Evolutionary conservation across 2,113 vertebrate species (phyloP), one percentile per base, ranked within the genome.

Genomic region (Heterocephalus glaber): DNA sequence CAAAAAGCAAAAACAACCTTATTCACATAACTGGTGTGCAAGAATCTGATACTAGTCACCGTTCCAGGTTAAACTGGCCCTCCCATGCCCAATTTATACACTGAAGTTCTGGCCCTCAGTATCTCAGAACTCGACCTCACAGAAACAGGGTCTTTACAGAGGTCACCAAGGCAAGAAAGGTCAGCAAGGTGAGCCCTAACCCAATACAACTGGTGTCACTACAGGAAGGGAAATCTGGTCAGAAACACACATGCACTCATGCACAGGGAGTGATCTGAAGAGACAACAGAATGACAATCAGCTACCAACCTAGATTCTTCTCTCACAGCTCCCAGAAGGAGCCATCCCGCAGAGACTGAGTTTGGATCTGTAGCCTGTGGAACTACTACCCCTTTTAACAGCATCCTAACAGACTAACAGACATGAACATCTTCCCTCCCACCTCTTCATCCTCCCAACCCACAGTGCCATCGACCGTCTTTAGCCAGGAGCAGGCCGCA

Each of bases 31-130:
- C 65, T 56, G 66, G 24, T 49, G 49, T 88, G 7, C n/a, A 85
- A 66, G 54, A 91, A 93, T 91, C 35, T 88, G 52, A 86, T 79
- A 76, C 82, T 41, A 49, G 26, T 86, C 41, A 89, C 47, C 80
- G 38, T 95, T 44, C 35, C 3, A 5, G 44, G 44, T 0, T 77
- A 54, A 79, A 83, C 16, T 65, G 20, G 9, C 11, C 28, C 72
- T 38, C 35, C 35, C 61, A 22, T 20, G 3, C 33, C 35, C 52
- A 68, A 68, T 61, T 56, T 70, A 41, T 24, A 60, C 60, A 60
- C 10, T 82, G 6, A 70, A 68, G 77, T 61, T 76, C 14, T 58
- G 68, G 63, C 3, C 66, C 41, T 17, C 38, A 24, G n/a, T 16
- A n/a, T 38, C 35, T 19, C 16, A 81, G 52, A 72, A 44, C 16